Evolutionary conservation across 2,113 vertebrate species (phyloP).

Genomic region (Ondatra zibethicus): DNA sequence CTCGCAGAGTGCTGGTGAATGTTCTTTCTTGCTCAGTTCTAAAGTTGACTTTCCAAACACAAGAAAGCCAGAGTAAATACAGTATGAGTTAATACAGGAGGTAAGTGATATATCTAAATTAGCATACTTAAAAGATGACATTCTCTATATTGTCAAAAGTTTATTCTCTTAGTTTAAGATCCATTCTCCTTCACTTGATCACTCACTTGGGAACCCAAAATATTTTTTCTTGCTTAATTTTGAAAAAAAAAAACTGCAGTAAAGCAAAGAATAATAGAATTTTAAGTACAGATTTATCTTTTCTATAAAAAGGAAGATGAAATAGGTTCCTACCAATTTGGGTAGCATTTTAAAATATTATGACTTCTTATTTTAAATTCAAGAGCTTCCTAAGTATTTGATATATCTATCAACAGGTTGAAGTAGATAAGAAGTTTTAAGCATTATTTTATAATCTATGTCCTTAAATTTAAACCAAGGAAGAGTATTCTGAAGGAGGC

Average conservation of each 20-base stretch:
- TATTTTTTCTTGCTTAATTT: background rate
- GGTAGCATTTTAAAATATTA: constrained; percentile 64
- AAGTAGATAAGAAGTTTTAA: constrained; percentile 63
- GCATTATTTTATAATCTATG: constrained; percentile 68
- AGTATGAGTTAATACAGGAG: background rate
- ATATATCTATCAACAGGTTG: constrained; percentile 72
- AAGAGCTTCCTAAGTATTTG: constrained; percentile 74
- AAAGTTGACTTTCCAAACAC: background rate
- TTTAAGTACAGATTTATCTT: background rate
- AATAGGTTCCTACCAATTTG: constrained; percentile 47
- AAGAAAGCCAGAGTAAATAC: background rate
- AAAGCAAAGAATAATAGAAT: constrained; percentile 1
- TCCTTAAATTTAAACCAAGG: constrained; percentile 64
- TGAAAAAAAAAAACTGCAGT: constrained; percentile 9
- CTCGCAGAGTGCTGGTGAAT: background rate
- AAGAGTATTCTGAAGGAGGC: constrained; percentile 75
- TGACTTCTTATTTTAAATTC: constrained; percentile 72
- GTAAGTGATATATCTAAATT: background rate
- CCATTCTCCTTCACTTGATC: background rate
- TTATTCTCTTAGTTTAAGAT: background rate
- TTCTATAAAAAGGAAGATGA: constrained; percentile 12
- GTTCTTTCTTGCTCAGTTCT: background rate
- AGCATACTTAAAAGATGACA: background rate
- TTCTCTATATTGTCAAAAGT: background rate
- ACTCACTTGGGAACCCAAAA: constrained; percentile 10